Conservation (phyloP, 2,113 vertebrate genomes). For the Xiphorhynchus elegans region DNA sequence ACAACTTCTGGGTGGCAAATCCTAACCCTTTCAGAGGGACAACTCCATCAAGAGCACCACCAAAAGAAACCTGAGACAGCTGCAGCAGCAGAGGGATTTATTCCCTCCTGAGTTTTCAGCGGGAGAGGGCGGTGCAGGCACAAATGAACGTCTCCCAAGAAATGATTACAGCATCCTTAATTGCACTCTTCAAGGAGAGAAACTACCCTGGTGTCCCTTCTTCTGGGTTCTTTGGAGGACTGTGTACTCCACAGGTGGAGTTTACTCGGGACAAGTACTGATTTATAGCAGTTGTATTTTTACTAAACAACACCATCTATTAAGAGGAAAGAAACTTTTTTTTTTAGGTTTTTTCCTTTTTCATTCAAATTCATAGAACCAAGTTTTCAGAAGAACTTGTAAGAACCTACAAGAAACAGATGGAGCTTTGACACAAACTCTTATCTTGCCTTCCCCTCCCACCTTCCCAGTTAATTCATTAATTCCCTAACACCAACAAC, state of each 20-base stretch:
- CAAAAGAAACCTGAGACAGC: neutral
- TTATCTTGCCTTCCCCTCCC: neutral
- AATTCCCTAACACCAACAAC: neutral
- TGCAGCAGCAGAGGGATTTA: neutral
- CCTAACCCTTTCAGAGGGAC: neutral
- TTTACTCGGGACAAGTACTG: neutral
- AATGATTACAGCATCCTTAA: neutral
- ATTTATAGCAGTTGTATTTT: neutral
- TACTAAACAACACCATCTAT: neutral
- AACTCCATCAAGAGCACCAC: neutral
- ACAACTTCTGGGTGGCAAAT: neutral
- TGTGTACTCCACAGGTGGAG: neutral
- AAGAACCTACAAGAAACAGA: neutral
- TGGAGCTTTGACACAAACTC: neutral
- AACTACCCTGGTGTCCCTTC: neutral
- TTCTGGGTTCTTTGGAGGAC: neutral
- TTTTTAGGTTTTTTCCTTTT: neutral
- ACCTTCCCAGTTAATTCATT: neutral
- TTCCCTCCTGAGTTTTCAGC: neutral
- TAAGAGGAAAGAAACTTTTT: neutral
- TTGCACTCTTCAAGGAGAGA: neutral
- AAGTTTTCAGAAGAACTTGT: neutral
- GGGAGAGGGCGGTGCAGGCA: constrained; percentile 1
- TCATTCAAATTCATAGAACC: neutral
- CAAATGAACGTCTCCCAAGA: neutral